phyloP scores from a whole-genome alignment of 1,140 invertebrate genomes.

The Scaptomyza hsui region DNA sequence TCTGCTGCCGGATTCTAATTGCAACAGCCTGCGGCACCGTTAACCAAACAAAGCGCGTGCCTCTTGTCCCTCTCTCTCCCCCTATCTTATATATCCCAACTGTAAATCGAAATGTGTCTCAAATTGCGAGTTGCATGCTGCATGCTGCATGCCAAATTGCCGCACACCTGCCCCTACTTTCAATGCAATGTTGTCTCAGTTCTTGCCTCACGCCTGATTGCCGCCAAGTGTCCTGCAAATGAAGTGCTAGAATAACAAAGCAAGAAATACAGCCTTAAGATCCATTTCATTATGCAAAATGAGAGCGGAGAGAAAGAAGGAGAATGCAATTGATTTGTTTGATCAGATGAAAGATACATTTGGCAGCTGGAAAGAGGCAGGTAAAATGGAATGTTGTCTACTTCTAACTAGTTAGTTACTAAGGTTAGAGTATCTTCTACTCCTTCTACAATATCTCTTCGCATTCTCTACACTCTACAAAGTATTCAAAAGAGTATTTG shows the following conservation, averaged over 20 bases:
- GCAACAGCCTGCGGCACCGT: constrained; percentile 48
- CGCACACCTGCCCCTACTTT: constrained; percentile 44
- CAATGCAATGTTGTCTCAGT: constrained; percentile 3
- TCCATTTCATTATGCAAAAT: constrained; percentile 39
- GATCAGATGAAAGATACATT: constrained; percentile 14
- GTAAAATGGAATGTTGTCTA: constrained; percentile 2
- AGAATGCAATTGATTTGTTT: constrained; percentile 5
- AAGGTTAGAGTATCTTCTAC: background rate
- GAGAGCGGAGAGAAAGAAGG: background rate
- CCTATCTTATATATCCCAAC: constrained; percentile 34
- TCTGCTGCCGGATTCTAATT: constrained; percentile 46
- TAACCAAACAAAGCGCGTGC: constrained; percentile 44
- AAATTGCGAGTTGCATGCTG: constrained; percentile 54
- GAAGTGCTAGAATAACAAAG: constrained; percentile 45
- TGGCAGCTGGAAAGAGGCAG: constrained; percentile 1
- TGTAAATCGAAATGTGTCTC: constrained; percentile 65
- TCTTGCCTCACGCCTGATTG: constrained; percentile 43
- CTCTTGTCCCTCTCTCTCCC: constrained; percentile 5
- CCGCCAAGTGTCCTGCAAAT: constrained; percentile 47
- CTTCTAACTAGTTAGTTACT: background rate
- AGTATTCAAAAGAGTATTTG: background rate
- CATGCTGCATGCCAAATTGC: constrained; percentile 52
- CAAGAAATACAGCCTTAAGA: background rate
- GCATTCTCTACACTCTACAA: background rate
- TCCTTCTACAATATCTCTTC: background rate